Evolutionary conservation across 2,888 invertebrate species (phyloP), one percentile per base, ranked within the genome.

Genomic region (Drosophila putrida): DNA sequence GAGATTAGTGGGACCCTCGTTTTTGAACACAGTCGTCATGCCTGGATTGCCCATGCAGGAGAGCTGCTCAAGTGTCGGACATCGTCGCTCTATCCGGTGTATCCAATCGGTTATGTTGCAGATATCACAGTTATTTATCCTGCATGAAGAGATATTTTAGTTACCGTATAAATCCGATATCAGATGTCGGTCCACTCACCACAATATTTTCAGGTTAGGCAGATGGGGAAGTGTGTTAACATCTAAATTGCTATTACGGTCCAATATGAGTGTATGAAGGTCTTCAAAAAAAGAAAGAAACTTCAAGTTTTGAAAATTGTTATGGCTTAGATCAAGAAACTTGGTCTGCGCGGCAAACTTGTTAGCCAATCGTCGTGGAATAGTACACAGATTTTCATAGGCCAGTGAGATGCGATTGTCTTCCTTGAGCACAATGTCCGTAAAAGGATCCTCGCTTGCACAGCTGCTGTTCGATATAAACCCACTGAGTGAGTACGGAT

Each of bases 41-140:
- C 96, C 96, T 0, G 95, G 94, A 92, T 98, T 98, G 20, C 97
- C 97, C 97, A 98, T 91, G 27, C 91, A 93, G 13, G 96, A 96
- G 0, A 98, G 92, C 90, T 95, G 95, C 83, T 94, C 94, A 28
- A 98, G 92, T 82, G 95, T 95, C 0, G 97, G 96, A 78, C 96
- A 95, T 1, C 96, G 95, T 46, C 94, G 93, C 76, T 95, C 94
- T 68, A 97, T 93, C 84, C 95, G 95, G 72, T 94, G 94, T 57
- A 96, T 94, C 94, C 96, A 97, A 11, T 95, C 95, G 91, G 95
- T 95, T 4, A 97, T 90, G 10, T 93, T 93, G 15, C 92, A 90
- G 61, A 95, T 94, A 82, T 95, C 94, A 86, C 95, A 95, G 78
- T 95, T 94, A 85, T 95, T 95, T 67, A 95, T 91, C 95, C 94